Percentiles rank a stretch among this genome's conserved stretches.
Conservation (phyloP, 2,113 vertebrate genomes). For the Lichenostomus cassidix region DNA sequence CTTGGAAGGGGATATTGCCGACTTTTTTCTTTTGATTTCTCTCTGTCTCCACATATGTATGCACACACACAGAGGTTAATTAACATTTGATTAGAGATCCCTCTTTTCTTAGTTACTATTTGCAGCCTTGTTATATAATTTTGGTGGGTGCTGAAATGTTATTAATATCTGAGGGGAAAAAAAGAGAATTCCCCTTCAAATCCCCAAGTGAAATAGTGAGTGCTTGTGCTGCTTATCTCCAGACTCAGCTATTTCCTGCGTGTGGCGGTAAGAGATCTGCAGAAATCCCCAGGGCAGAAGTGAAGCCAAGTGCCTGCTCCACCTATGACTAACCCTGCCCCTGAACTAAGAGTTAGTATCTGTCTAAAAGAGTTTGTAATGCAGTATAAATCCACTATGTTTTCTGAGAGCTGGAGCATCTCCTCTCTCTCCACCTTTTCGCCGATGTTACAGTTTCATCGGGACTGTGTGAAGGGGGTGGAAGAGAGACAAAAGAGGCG, state of each 20-base stretch:
- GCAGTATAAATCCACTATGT: background rate
- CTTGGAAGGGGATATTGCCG: background rate
- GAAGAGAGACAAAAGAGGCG: fast-evolving
- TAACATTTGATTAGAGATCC: no score
- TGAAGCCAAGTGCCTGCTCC: background rate
- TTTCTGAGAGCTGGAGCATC: background rate
- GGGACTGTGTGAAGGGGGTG: background rate
- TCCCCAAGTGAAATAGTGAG: background rate
- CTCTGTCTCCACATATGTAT: background rate
- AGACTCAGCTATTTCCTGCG: background rate
- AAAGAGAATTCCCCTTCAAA: constrained; percentile 31
- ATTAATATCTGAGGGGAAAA: background rate
- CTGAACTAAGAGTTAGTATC: background rate
- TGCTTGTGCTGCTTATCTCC: background rate
- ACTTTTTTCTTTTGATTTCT: background rate
- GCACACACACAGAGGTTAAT: background rate
- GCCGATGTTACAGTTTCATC: background rate
- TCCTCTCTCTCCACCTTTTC: background rate
- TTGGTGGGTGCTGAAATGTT: background rate
- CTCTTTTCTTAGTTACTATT: background rate
- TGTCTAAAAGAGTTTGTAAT: background rate
- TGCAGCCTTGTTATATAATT: background rate
- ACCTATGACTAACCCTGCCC: background rate
- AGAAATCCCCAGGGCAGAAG: constrained; percentile 14
- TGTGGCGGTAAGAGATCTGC: background rate